phyloP scores from a whole-genome alignment of 2,888 invertebrate species.

The Conomelus anceps region DNA sequence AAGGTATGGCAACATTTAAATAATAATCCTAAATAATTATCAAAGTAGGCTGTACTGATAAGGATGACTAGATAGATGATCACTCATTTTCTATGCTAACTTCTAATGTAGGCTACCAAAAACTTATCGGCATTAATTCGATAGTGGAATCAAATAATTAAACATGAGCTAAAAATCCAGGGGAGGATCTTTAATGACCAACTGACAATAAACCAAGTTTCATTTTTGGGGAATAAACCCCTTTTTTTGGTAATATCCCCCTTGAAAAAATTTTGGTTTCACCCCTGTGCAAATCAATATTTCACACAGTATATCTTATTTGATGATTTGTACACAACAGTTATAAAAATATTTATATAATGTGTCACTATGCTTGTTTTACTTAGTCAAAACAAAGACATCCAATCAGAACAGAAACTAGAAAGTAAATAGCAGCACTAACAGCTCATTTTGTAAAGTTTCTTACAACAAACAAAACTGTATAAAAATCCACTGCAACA shows the following conservation, averaged over 20 bases:
- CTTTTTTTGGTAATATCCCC: no score
- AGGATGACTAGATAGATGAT: not conserved
- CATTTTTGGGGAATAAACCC: no score
- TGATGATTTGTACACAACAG: no score
- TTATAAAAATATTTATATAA: not conserved
- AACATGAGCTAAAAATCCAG: no score
- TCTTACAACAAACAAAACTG: not conserved
- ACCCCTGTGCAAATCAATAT: no score
- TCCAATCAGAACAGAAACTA: not conserved
- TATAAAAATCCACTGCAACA: no score
- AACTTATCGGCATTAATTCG: not conserved
- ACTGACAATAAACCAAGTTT: no score
- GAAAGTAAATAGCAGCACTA: not conserved
- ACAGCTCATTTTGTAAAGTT: not conserved
- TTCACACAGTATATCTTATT: no score
- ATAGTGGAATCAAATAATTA: not conserved
- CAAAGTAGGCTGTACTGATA: not conserved
- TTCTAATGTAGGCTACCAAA: not conserved
- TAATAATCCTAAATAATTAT: not conserved
- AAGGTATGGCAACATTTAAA: no score
- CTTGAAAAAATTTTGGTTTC: no score
- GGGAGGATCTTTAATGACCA: no score
- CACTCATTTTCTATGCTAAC: not conserved
- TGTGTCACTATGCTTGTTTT: not conserved
- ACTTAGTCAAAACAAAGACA: no score